phyloP scores from a whole-genome alignment of 2,797 vertebrate genomes.

The Sebastes jordani region DNA sequence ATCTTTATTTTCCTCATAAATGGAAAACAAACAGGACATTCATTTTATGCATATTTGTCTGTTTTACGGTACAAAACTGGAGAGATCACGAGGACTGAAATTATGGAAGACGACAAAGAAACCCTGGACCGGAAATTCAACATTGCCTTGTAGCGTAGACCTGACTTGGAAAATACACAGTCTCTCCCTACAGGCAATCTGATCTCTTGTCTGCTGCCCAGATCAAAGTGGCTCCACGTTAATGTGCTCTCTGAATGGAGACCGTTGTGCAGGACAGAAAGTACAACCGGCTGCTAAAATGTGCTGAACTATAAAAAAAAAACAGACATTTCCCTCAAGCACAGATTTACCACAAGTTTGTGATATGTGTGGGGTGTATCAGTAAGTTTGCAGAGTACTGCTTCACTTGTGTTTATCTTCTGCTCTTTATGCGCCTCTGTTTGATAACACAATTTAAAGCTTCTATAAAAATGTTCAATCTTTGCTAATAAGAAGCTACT shows the following conservation, averaged over 20 bases:
- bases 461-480: too few species aligned
- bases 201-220: not conserved
- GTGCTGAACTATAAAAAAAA: not conserved
- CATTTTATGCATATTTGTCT: not conserved
- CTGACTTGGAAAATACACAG: not conserved
- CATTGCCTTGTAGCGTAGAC: not conserved
- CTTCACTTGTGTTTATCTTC: not conserved
- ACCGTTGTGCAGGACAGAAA: slow-evolving; percentile 21
- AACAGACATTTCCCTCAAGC: not conserved
- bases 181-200: not conserved
- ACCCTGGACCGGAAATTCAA: too few species aligned
- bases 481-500: too few species aligned
- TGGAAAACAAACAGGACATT: not conserved
- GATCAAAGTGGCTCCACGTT: not conserved
- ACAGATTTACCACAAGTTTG: not conserved
- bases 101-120: not conserved
- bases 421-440: too few species aligned
- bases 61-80: not conserved
- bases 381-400: not conserved
- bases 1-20: not conserved
- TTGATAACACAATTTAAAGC: too few species aligned
- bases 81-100: not conserved
- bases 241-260: slow-evolving; percentile 16
- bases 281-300: slow-evolving; percentile 8
- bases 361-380: not conserved